Evolutionary conservation across 2,797 vertebrate genomes (phyloP).

Genomic region (Manis javanica): DNA sequence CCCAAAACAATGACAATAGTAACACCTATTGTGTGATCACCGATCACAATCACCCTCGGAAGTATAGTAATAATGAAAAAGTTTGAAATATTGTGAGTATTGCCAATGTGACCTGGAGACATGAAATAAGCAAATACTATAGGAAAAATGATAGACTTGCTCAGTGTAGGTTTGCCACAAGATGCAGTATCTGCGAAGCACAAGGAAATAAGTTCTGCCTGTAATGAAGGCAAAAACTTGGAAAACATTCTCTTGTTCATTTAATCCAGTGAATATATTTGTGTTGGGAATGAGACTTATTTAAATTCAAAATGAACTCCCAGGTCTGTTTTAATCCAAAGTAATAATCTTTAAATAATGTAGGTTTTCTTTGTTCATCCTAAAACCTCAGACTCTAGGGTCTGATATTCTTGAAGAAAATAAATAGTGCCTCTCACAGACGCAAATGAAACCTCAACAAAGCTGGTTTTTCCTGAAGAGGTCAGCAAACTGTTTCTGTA

Average conservation of each 20-base stretch:
- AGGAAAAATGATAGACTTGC: too few species aligned
- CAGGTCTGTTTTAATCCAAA: slow-evolving; percentile 5
- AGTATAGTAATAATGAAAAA: too few species aligned
- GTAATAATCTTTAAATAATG: slow-evolving; percentile 28
- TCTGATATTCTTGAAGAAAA: neutral
- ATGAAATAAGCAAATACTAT: too few species aligned
- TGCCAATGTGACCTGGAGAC: too few species aligned
- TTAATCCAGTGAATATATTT: neutral
- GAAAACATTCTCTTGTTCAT: neutral
- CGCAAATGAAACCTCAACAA: neutral
- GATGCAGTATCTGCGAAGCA: too few species aligned
- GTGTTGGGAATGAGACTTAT: neutral
- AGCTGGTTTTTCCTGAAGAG: slow-evolving; percentile 15
- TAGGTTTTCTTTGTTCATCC: neutral
- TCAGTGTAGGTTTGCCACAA: too few species aligned
- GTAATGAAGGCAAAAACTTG: neutral
- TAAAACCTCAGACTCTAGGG: neutral
- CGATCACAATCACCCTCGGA: too few species aligned
- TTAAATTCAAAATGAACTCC: slow-evolving; percentile 16
- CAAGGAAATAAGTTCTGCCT: too few species aligned
- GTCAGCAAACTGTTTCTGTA: slow-evolving; percentile 4
- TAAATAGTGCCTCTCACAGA: neutral
- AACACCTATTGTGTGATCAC: too few species aligned
- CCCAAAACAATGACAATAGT: too few species aligned
- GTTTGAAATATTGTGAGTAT: too few species aligned